Evolutionary conservation across 30 jellyfish, hydroid and myxozoan species (phyloP).

Genomic region (Aurelia aurita complex sp. Pacific): DNA sequence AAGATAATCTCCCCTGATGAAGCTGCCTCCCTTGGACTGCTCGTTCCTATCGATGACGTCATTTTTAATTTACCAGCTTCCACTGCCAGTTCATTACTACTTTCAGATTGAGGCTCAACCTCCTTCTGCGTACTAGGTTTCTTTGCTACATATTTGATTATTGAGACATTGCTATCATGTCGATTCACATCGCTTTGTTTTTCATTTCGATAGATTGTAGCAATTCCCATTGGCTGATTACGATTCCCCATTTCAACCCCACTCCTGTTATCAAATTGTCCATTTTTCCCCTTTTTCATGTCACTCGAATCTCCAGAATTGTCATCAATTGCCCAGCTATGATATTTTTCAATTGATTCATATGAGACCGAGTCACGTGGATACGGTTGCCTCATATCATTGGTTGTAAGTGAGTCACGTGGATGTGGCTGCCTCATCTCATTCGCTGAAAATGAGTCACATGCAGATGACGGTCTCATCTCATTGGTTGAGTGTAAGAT

Average conservation of each 20-base stretch:
- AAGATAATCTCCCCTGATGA: slow-evolving; percentile 5
- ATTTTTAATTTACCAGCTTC: background rate
- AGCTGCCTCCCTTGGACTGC: background rate
- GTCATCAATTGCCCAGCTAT: slow-evolving; percentile 32
- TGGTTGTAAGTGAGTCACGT: background rate
- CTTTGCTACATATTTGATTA: slow-evolving; percentile 10
- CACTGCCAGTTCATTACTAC: background rate
- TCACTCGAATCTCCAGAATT: background rate
- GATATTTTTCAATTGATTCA: slow-evolving; percentile 48
- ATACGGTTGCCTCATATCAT: background rate
- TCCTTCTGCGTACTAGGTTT: background rate
- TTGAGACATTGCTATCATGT: background rate
- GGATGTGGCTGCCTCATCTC: background rate
- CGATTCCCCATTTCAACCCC: background rate
- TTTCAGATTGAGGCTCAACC: too few species aligned
- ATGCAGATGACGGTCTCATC: background rate
- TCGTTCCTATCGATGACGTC: background rate
- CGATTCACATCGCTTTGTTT: background rate
- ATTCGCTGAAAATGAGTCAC: background rate
- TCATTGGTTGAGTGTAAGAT: too few species aligned
- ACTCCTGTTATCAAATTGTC: background rate
- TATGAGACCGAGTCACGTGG: slow-evolving; percentile 15
- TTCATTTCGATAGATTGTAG: slow-evolving; percentile 29
- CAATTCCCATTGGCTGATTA: slow-evolving; percentile 8
- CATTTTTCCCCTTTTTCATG: background rate